Percentiles rank a stretch among this genome's conserved stretches.
Evolutionary conservation across 2,797 vertebrate genomes (phyloP).

Genomic region (Tympanoctomys barrerae): DNA sequence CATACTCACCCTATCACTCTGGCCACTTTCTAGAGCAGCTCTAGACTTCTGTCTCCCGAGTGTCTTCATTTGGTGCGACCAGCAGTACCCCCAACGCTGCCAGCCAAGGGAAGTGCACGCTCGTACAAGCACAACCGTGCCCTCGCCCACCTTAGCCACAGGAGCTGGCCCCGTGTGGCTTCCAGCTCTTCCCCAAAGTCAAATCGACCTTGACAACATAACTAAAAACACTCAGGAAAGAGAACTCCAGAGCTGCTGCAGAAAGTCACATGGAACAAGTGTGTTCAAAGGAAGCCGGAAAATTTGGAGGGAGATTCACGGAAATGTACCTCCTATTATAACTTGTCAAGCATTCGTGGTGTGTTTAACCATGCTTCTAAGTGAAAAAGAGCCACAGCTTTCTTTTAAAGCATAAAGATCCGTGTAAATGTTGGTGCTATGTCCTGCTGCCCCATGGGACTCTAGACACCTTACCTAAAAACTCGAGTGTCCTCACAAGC

Average conservation of each 20-base stretch:
- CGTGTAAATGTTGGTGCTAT: neutral
- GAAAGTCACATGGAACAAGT: neutral
- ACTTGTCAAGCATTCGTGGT: neutral
- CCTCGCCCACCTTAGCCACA: neutral
- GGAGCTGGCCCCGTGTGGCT: neutral
- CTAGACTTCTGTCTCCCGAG: neutral
- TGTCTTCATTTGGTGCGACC: neutral
- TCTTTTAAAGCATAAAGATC: neutral
- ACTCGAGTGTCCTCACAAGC: neutral
- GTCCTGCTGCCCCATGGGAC: neutral
- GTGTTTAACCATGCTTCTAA: neutral
- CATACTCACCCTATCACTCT: neutral
- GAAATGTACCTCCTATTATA: neutral
- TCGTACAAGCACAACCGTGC: neutral
- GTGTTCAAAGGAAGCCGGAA: neutral
- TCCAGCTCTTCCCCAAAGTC: neutral
- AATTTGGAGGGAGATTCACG: neutral
- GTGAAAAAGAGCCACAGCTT: neutral
- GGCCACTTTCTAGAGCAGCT: neutral
- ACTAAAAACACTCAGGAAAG: neutral
- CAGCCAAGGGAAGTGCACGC: neutral
- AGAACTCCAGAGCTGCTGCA: neutral
- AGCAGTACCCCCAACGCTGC: neutral
- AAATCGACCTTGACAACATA: neutral
- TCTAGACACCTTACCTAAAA: neutral